phyloP scores from a whole-genome alignment of 2,113 vertebrate genomes.

The Sceloporus tristichus region DNA sequence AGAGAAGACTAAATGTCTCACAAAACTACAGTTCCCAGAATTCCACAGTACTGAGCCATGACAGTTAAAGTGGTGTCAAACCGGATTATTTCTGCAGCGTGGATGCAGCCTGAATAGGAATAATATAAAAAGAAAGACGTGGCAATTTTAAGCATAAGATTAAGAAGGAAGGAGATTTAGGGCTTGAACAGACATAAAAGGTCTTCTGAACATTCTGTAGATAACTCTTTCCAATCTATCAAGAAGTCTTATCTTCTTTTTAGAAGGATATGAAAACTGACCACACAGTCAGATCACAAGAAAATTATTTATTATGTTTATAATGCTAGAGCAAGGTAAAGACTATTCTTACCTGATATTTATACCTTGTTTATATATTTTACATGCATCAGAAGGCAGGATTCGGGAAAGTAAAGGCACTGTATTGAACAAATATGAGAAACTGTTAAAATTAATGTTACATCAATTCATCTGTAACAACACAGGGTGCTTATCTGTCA shows the following conservation, averaged over 20 bases:
- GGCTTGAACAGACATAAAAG: neutral
- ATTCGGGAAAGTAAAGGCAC: slow-evolving; percentile 99
- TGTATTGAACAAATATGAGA: slow-evolving; percentile 70
- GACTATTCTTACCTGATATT: slow-evolving; percentile 91
- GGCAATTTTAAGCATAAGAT: no score
- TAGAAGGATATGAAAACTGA: no score
- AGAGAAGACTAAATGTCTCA: no score
- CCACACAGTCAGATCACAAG: neutral
- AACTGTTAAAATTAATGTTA: slow-evolving; percentile 5
- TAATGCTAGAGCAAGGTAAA: neutral
- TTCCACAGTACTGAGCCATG: no score
- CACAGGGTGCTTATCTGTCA: neutral
- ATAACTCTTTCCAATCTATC: no score
- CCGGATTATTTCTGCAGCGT: no score
- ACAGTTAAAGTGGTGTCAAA: no score
- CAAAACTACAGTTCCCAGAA: no score
- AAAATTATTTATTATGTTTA: neutral
- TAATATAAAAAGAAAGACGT: no score
- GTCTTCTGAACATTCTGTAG: no score
- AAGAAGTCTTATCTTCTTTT: neutral
- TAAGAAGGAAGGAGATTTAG: no score
- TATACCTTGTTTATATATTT: slow-evolving; percentile 99
- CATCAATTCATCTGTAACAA: neutral
- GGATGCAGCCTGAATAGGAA: no score
- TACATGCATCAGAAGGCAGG: slow-evolving; percentile 98